phyloP scores from a whole-genome alignment of 2,797 vertebrate species.

The Valencia hispanica region DNA sequence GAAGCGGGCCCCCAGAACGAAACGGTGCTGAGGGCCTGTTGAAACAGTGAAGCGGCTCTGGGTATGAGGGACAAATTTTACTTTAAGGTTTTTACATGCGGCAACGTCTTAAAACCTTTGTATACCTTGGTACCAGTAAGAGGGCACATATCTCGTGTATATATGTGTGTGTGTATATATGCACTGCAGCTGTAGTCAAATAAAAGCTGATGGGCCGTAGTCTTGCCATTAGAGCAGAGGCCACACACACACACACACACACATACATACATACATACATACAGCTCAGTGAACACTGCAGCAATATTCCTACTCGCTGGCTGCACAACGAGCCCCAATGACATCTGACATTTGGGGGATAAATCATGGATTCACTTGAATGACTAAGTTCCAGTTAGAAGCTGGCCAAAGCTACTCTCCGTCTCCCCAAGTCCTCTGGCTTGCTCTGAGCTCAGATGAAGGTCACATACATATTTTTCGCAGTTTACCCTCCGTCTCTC shows the following conservation, averaged over 20 bases:
- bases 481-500: slow-evolving; percentile 34
- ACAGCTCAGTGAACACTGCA: slow-evolving; percentile 61
- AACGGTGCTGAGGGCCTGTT: neutral
- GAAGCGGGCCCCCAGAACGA: too few relatives aligned
- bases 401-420: slow-evolving; percentile 58
- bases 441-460: slow-evolving; percentile 64
- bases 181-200: slow-evolving; percentile 59
- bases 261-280: slow-evolving; percentile 32
- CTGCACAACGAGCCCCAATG: slow-evolving; percentile 71
- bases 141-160: neutral
- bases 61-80: neutral
- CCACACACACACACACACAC: slow-evolving; percentile 50
- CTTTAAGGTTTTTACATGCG: neutral
- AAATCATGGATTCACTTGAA: slow-evolving; percentile 76
- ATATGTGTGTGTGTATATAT: slow-evolving; percentile 18
- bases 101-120: neutral
- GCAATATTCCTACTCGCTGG: slow-evolving; percentile 69
- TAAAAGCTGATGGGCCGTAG: slow-evolving; percentile 75
- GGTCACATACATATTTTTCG: slow-evolving; percentile 57
- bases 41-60: neutral
- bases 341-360: slow-evolving; percentile 77
- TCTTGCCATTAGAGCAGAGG: slow-evolving; percentile 62
- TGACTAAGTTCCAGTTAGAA: slow-evolving; percentile 69
- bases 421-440: slow-evolving; percentile 43
- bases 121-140: neutral